Conservation (phyloP, 2,113 vertebrate genomes). For the Grantiella picta region DNA sequence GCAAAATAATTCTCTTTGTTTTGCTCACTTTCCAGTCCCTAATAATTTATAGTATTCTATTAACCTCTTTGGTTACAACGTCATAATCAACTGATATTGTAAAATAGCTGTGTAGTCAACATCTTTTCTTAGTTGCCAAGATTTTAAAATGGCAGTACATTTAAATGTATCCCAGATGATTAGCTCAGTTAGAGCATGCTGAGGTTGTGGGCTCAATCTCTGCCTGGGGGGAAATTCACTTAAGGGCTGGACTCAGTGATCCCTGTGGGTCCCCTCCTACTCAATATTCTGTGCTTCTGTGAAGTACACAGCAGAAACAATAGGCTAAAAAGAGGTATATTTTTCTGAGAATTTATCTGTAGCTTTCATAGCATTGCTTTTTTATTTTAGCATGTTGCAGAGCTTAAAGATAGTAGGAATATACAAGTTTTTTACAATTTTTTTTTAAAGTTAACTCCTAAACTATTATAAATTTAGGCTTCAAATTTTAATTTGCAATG, state of each 20-base stretch:
- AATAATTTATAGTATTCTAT: neutral
- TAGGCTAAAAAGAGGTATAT: neutral
- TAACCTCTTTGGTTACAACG: neutral
- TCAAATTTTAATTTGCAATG: neutral
- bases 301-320: neutral
- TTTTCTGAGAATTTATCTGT: neutral
- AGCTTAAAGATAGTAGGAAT: neutral
- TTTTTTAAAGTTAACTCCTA: neutral
- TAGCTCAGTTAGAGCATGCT: neutral
- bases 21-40: neutral
- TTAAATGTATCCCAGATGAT: neutral
- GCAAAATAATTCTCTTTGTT: neutral
- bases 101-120: neutral
- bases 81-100: neutral
- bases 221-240: neutral
- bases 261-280: neutral
- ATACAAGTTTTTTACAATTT: neutral
- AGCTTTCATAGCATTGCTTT: rapidly evolving
- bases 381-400: neutral
- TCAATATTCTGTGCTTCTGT: neutral
- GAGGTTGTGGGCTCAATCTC: neutral
- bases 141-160: neutral
- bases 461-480: neutral
- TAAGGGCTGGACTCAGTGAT: neutral
- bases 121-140: neutral